phyloP scores from a whole-genome alignment of 2,113 vertebrate species.

The Orthonyx spaldingii region DNA sequence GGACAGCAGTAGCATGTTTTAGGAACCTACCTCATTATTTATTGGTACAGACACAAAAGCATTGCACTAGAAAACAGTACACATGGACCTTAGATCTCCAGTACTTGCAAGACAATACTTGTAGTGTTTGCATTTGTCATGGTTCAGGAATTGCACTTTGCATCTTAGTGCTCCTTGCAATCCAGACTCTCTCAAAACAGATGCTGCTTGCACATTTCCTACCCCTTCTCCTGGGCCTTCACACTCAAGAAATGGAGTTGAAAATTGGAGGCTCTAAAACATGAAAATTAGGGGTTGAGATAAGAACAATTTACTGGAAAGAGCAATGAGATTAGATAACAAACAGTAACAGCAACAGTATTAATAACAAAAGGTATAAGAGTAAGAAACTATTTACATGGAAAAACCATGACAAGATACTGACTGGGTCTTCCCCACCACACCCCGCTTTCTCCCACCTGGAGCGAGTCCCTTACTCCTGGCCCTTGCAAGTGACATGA shows the following conservation, averaged over 20 bases:
- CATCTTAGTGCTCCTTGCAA: not conserved
- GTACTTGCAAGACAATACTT: not conserved
- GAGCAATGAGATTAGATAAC: not conserved
- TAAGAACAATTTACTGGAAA: not conserved
- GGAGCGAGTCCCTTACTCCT: not conserved
- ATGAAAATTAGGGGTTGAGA: not conserved
- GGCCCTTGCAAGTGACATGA: not conserved
- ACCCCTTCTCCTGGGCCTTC: rapidly evolving
- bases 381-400: not conserved
- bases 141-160: not conserved
- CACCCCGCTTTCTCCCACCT: not conserved
- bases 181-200: not conserved
- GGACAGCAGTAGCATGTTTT: not conserved
- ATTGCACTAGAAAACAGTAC: not conserved
- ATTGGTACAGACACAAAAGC: not conserved
- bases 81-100: not conserved
- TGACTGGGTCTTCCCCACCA: not conserved
- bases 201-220: rapidly evolving
- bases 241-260: too few species aligned
- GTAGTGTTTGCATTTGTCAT: not conserved
- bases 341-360: not conserved
- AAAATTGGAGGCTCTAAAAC: not conserved
- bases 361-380: not conserved
- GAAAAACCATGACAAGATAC: rapidly evolving
- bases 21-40: not conserved